phyloP scores from a whole-genome alignment of 2,113 vertebrate species.

The Menidia beryllina region DNA sequence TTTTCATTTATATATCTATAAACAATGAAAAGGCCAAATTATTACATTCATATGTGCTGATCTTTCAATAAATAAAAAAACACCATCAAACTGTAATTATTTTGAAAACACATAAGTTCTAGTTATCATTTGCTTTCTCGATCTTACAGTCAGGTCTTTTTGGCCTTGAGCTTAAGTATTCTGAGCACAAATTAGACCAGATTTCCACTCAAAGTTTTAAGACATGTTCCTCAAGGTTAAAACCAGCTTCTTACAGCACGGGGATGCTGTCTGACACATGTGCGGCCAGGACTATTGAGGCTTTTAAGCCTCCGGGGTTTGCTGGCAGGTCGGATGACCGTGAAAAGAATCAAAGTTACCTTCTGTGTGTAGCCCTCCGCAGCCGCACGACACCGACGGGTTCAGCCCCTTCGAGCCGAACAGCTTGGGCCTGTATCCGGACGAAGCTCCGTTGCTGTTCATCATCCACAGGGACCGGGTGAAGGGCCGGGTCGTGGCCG shows the following conservation, averaged over 20 bases:
- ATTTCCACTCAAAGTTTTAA: too few relatives aligned
- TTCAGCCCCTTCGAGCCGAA: constrained; percentile 67
- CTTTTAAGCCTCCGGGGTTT: too few relatives aligned
- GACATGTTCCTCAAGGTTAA: constrained; percentile 33
- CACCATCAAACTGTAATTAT: background rate
- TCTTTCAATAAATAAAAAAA: background rate
- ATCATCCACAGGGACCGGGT: constrained; percentile 85
- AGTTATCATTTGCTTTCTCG: background rate
- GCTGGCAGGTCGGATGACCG: too few relatives aligned
- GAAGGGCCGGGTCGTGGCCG: constrained; percentile 74
- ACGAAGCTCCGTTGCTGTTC: constrained; percentile 63
- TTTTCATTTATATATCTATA: background rate
- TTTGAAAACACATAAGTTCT: background rate
- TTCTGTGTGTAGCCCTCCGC: constrained; percentile 91
- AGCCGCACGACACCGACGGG: constrained; percentile 84
- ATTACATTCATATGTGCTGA: too few relatives aligned
- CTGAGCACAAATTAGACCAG: too few relatives aligned
- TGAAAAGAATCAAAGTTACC: constrained; percentile 68
- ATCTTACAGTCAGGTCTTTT: background rate
- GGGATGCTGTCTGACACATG: too few relatives aligned
- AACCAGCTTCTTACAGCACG: background rate
- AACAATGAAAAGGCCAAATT: background rate
- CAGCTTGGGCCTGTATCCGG: constrained; percentile 73
- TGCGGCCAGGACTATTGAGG: too few relatives aligned
- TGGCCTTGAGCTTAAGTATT: too few relatives aligned